A percentile compares a stretch with the other conserved stretches of the same genome.
These are phyloP conservation scores for Cuculus canorus DNA, from an alignment of 2,797 vertebrate species.

Conservation along the genomic window DNA sequence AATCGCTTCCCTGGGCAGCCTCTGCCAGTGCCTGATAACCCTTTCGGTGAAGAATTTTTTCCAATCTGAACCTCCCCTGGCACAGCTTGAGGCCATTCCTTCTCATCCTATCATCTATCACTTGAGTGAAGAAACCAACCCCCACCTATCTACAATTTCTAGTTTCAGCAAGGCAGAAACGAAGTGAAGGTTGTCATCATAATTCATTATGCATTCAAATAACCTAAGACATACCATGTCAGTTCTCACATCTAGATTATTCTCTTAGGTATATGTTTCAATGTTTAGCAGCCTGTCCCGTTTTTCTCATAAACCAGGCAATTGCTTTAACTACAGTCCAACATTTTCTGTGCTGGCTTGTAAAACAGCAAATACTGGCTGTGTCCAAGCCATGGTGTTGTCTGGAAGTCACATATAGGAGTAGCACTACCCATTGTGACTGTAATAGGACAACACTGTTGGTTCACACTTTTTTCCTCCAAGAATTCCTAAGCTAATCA, in stretches of 20 bases:
- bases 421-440: background rate
- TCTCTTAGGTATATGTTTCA: background rate
- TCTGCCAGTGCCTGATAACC: too few relatives aligned
- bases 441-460: background rate
- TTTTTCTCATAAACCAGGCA: background rate
- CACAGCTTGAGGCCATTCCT: too few relatives aligned
- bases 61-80: too few relatives aligned
- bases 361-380: background rate
- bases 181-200: background rate
- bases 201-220: background rate
- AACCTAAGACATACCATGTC: background rate
- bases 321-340: background rate
- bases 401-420: background rate
- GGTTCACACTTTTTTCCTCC: background rate
- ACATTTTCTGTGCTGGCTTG: background rate
- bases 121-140: too few relatives aligned
- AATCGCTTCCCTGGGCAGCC: too few relatives aligned
- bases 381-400: accelerated
- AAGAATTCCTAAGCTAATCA: background rate
- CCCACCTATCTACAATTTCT: background rate
- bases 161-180: background rate
- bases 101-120: too few relatives aligned
- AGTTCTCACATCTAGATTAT: background rate
- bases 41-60: too few relatives aligned
- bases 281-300: background rate